Base-by-base conservation (phyloP, 2,888 invertebrate species). In the Hyles lineata region DNA sequence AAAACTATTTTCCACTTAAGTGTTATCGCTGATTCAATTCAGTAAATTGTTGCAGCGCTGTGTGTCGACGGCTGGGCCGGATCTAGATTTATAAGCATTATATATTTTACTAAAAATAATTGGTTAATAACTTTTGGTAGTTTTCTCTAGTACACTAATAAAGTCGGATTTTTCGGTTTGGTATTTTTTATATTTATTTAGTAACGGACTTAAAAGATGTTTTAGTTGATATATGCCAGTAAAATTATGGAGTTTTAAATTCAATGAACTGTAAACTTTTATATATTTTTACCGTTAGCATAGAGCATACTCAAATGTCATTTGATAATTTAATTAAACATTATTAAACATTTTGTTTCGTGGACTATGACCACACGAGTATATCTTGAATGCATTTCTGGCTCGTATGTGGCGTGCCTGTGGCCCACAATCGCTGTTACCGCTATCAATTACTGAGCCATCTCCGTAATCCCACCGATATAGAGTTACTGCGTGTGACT, bases 381-480 rank as follows among this genome's bases (percentile, higher is more conserved):
- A 21, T 15, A 7, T 8, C 23, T 43, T 23, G 50, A 17, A 50
- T 50, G 4, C 50, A 7, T 23, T 15, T n/a, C 67, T 67, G 43
- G 21, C 4, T 15, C 15, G 43, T 43, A 21, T 1, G 17, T 67
- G 21, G 50, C 43, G 67, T 67, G 50, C 35, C 17, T 67, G 67
- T 50, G 23, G 67, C 50, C 67, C 50, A 67, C 50, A 67, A 50
- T 62, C n/a, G 35, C 62, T 5, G 61, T 61, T 17, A 63, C n/a
- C 43, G 43, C 67, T 67, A 67, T 67, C 67, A 50, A 67, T 67
- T 67, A 67, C 67, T 19, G 55, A 67, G n/a, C 50, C 63, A 62
- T 67, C 43, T 50, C 17, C 15, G 23, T 23, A 67, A 67, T 67
- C 67, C 50, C 67, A 67, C 67, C 67, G 67, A 50, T 67, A 67